A percentile compares a stretch with the other conserved stretches of the same genome.
phyloP scores from a whole-genome alignment of 2,888 invertebrate species.

The Tetramorium bicarinatum region DNA sequence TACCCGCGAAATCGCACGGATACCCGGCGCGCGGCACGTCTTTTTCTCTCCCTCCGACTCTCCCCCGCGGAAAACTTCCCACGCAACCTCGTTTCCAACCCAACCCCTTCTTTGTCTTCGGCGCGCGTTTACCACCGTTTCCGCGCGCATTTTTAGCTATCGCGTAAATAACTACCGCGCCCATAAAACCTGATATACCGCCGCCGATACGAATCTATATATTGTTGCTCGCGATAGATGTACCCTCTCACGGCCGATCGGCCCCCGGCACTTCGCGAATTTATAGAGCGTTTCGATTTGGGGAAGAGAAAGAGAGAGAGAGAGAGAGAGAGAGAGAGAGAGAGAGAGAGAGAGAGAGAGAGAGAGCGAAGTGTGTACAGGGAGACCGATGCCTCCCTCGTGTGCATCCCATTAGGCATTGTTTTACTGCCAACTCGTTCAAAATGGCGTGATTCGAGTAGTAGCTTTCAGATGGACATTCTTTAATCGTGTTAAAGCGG shows the following conservation, averaged over 20 bases:
- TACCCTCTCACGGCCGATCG: constrained; percentile 67
- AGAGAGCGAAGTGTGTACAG: constrained; percentile 52
- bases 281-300: constrained; percentile 66
- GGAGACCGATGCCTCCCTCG: constrained; percentile 50
- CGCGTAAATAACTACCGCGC: constrained; percentile 81
- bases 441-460: not conserved
- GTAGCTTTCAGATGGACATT: not conserved
- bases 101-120: constrained; percentile 58
- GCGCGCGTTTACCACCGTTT: constrained; percentile 78
- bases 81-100: constrained; percentile 52
- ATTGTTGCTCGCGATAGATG: constrained; percentile 77
- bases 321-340: constrained; percentile 49
- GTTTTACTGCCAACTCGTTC: constrained; percentile 27
- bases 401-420: constrained; percentile 43
- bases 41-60: constrained; percentile 30
- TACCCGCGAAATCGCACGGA: constrained; percentile 81
- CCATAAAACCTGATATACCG: constrained; percentile 83
- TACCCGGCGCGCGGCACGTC: constrained; percentile 59
- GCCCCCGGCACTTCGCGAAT: constrained; percentile 63
- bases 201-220: constrained; percentile 81
- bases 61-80: constrained; percentile 57
- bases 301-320: constrained; percentile 45
- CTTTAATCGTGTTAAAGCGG: constrained; percentile 2
- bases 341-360: constrained; percentile 50
- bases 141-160: constrained; percentile 81